These are phyloP conservation scores for Zaprionus lachaisei DNA, from an alignment of 1,140 invertebrate species.

Conservation along the genomic window DNA sequence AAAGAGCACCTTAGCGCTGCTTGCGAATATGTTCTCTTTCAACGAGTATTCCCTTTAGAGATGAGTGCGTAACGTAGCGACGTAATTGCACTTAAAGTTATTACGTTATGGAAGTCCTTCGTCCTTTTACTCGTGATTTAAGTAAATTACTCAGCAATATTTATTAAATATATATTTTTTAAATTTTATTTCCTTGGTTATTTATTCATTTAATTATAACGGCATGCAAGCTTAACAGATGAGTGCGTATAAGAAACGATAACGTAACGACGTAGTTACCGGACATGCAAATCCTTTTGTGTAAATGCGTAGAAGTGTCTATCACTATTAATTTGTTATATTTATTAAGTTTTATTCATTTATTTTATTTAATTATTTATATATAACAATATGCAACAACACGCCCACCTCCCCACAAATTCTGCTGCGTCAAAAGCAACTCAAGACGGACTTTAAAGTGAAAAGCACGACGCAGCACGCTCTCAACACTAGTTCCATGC, in stretches of 20 bases:
- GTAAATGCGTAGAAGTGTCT: too few relatives aligned
- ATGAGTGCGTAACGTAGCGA: conserved; percentile 16
- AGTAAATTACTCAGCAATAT: not conserved
- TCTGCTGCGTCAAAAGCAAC: conserved; percentile 12
- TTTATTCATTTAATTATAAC: too few relatives aligned
- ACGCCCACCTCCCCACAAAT: not conserved
- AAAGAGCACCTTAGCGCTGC: conserved; percentile 28
- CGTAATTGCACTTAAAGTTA: not conserved
- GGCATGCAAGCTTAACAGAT: too few relatives aligned
- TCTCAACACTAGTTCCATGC: conserved; percentile 52
- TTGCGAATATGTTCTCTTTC: conserved; percentile 37
- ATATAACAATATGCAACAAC: not conserved
- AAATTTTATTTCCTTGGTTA: too few relatives aligned
- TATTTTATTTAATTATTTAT: not conserved
- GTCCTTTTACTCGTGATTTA: not conserved
- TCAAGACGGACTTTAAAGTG: conserved; percentile 5
- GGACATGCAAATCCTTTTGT: too few relatives aligned
- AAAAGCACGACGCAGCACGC: conserved; percentile 28
- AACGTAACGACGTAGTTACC: too few relatives aligned
- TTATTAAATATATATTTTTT: too few relatives aligned
- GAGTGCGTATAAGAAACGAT: too few relatives aligned
- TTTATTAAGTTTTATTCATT: too few relatives aligned
- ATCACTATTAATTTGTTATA: too few relatives aligned
- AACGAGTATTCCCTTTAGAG: conserved; percentile 35
- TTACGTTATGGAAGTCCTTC: not conserved